Conservation (phyloP, 2,888 invertebrate genomes). For the Yponomeuta evonymella region DNA sequence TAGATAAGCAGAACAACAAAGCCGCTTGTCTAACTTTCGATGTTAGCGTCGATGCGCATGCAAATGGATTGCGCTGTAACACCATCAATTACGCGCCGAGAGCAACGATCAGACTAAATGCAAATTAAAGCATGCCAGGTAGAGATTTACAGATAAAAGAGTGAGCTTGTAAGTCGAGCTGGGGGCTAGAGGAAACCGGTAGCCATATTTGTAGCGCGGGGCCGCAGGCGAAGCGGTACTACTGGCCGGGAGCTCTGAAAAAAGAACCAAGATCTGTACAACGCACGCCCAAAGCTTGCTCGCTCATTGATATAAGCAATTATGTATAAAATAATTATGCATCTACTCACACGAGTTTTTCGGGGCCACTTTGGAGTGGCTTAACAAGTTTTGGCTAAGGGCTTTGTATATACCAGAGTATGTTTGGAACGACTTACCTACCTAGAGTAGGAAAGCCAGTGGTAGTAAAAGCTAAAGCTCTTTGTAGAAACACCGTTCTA, state of each 20-base stretch:
- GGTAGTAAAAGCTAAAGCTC: no score
- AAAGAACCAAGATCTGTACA: slow-evolving; percentile 9
- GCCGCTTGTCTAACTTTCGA: not conserved
- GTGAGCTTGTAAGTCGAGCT: not conserved
- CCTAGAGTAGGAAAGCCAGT: no score
- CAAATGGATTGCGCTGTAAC: not conserved
- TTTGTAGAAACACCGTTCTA: no score
- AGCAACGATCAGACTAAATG: slow-evolving; percentile 12
- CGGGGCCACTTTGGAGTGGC: no score
- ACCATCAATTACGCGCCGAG: slow-evolving; percentile 10
- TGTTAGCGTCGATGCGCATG: not conserved
- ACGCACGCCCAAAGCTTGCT: slow-evolving; percentile 13
- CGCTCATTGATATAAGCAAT: slow-evolving; percentile 8
- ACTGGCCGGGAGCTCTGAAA: slow-evolving; percentile 22
- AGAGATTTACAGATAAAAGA: not conserved
- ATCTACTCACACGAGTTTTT: no score
- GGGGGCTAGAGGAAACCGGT: slow-evolving; percentile 6
- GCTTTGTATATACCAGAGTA: no score
- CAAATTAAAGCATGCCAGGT: slow-evolving; percentile 1
- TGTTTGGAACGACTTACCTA: no score
- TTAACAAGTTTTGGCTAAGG: no score
- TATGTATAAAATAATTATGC: slow-evolving; percentile 12
- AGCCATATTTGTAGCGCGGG: slow-evolving; percentile 17
- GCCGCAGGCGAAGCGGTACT: slow-evolving; percentile 29
- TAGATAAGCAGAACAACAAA: not conserved